These are phyloP conservation scores for Drosophila dunni DNA, from an alignment of 1,140 invertebrate genomes.

Conservation along the genomic window DNA sequence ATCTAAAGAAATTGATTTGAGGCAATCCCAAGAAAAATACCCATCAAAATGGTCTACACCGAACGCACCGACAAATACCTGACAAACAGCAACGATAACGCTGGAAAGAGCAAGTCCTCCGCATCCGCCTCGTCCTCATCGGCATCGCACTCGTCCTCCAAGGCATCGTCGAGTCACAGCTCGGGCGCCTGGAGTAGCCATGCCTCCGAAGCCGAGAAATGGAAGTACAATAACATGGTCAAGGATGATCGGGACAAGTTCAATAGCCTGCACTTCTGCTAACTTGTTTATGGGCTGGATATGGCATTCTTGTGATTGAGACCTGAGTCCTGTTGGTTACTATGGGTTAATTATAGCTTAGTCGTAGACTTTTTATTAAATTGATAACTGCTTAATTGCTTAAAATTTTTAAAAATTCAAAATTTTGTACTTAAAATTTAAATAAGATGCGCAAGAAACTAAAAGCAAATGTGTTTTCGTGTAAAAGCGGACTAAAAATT, in stretches of 20 bases:
- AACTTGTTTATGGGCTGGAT: slow-evolving; percentile 1
- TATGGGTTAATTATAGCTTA: slow-evolving; percentile 47
- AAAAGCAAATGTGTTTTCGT: background rate
- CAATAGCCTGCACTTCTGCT: slow-evolving; percentile 79
- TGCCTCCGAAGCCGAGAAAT: slow-evolving; percentile 70
- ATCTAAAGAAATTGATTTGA: slow-evolving; percentile 17
- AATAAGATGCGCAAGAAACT: slow-evolving; percentile 57
- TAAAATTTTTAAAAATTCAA: slow-evolving; percentile 10
- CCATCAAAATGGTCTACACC: slow-evolving; percentile 72
- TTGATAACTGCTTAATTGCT: slow-evolving; percentile 17
- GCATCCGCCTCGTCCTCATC: slow-evolving; percentile 1
- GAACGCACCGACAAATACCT: slow-evolving; percentile 75
- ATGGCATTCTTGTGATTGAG: slow-evolving; percentile 13
- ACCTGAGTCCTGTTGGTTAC: slow-evolving; percentile 42
- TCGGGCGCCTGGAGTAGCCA: slow-evolving; percentile 63
- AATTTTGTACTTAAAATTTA: slow-evolving; percentile 37
- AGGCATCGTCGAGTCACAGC: slow-evolving; percentile 37
- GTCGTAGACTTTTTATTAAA: slow-evolving; percentile 38
- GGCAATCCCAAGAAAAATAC: background rate
- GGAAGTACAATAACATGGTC: slow-evolving; percentile 83
- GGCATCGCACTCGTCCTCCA: slow-evolving; percentile 11
- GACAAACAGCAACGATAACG: slow-evolving; percentile 50
- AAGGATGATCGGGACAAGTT: slow-evolving; percentile 76
- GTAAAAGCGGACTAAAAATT: background rate
- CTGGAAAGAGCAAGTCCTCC: slow-evolving; percentile 28